Evolutionary conservation across 2,113 vertebrate genomes (phyloP), one percentile per base, ranked within the genome.

Genomic region (Rhombomys opimus): DNA sequence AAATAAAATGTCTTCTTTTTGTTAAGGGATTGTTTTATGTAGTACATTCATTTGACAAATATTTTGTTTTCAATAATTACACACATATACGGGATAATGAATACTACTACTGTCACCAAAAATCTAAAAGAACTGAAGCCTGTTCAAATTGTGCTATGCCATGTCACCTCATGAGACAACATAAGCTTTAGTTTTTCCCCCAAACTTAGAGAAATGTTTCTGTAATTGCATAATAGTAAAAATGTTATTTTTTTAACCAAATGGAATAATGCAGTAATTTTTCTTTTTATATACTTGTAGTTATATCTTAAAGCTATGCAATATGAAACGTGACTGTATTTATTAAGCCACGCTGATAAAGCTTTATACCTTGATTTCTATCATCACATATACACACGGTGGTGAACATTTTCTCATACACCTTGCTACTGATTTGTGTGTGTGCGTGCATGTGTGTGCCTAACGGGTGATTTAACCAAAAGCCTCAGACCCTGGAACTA

Each of bases 111-210:
- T 78, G 20, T 77, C 14, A 88, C 27, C 61, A 32, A 90, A 92
- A 94, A 93, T 89, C 63, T 94, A 88, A 95, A 95, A 85, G 50
- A 92, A 90, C 38, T 89, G 38, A 78, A 88, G 87, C 15, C 81
- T 25, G 82, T 80, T 87, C 54, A 12, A 68, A 23, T 7, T 65
- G 7, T 89, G 30, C 50, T 89, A 54, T 50, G 93, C 32, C 59
- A 77, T 70, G n/a, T 70, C 70, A 70, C 9, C 46, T 92, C 30
- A 87, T 94, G 88, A 87, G 89, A 35, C 38, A n/a, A 52, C 10
- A 87, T 89, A 87, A 63, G 72, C 52, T 0, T 82, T 87, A 67
- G 4, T 7, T 46, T 85, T 20, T 63, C 25, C 65, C 27, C 25
- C 72, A 95, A 96, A 87, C 67, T 93, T 14, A 93, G 17, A 94